Conservation (phyloP, 1,140 invertebrate species). For the Leptinotarsa undecemlineata region DNA sequence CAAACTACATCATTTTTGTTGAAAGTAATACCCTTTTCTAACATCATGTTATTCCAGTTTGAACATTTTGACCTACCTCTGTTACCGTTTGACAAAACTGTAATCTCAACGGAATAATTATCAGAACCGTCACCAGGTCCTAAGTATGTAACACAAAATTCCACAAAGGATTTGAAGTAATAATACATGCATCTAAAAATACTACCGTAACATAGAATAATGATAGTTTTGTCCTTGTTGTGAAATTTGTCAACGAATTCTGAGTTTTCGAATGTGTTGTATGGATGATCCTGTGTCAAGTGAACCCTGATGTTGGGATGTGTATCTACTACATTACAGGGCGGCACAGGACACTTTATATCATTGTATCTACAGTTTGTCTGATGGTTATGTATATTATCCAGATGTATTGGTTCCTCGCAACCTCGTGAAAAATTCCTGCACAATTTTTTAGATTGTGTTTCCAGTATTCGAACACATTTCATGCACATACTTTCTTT, state of each 20-base stretch:
- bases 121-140: slow-evolving; percentile 21
- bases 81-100: slow-evolving; percentile 4
- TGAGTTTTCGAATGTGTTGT: not conserved
- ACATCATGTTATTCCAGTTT: slow-evolving; percentile 18
- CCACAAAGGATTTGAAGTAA: slow-evolving; percentile 29
- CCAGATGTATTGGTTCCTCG: slow-evolving; percentile 1
- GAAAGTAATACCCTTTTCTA: slow-evolving; percentile 22
- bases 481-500: slow-evolving; percentile 23
- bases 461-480: slow-evolving; percentile 25
- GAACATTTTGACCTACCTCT: slow-evolving; percentile 13
- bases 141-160: slow-evolving; percentile 27
- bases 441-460: slow-evolving; percentile 25
- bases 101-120: slow-evolving; percentile 24
- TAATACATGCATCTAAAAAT: slow-evolving; percentile 31
- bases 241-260: not conserved
- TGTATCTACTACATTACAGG: not conserved
- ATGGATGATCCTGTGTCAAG: slow-evolving; percentile 17
- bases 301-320: slow-evolving; percentile 11
- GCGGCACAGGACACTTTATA: slow-evolving; percentile 18
- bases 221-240: slow-evolving; percentile 13
- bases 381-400: slow-evolving; percentile 18
- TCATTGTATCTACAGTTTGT: slow-evolving; percentile 25
- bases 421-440: slow-evolving; percentile 34
- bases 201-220: slow-evolving; percentile 20
- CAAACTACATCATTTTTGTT: slow-evolving; percentile 16